Evolutionary conservation across 2,888 invertebrate genomes (phyloP), one percentile per base, ranked within the genome.

Genomic region (Calameuta filiformis): DNA sequence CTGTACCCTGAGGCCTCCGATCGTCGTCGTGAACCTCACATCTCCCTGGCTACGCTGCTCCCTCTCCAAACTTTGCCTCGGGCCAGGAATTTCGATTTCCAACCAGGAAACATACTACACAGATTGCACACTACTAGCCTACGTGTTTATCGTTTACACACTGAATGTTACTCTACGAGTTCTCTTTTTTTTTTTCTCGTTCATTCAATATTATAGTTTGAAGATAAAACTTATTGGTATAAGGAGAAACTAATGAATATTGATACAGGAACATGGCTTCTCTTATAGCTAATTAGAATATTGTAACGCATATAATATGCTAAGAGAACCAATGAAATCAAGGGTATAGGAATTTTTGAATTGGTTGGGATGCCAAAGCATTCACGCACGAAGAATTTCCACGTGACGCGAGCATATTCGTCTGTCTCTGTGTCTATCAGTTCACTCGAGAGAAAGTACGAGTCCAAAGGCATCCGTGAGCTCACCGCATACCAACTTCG

Each of bases 391-490:
- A 56, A 56, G 56, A 56, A 56, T 56, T 56, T 56, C 9, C 40
- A 15, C 23, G 56, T 23, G 56, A 23, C 23, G 9, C 56, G 23
- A 23, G 56, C 56, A 23, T 56, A 56, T 56, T 6, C 23, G 23
- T 56, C 56, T 56, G 56, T 9, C 56, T 56, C 56, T 56, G 56
- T 56, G 56, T 56, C 56, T 56, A 56, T 56, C 56, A 56, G 56
- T 23, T 56, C 56, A 56, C 23, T 56, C 56, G 56, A 82, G 87
- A 84, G 87, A 87, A 87, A 88, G 87, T 88, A 83, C 82, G 79
- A 73, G 78, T 77, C 75, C 76, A 75, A 75, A 83, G 84, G 82
- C 81, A 82, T 83, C 80, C 80, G 77, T 77, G 79, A 81, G 78
- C 76, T 82, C 79, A 78, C 81, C 76, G 82, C 83, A 81, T 81